Base-by-base conservation (phyloP, 2,888 invertebrate genomes). In the Belgica antarctica region DNA sequence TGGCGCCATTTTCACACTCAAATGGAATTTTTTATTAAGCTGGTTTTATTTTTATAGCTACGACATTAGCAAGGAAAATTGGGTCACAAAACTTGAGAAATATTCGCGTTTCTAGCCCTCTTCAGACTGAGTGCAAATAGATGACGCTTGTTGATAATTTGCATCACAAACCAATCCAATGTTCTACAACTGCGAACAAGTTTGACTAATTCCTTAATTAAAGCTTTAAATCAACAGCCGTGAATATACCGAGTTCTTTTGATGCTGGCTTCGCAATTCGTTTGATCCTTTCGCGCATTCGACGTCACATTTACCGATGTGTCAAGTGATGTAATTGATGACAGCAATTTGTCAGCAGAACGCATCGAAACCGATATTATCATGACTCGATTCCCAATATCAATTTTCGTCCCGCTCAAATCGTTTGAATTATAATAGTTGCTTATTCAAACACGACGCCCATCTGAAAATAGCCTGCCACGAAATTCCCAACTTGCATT, bases 1-100 rank as follows among this genome's bases (percentile, higher is more conserved):
- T 52, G 68, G 68, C 68, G 68, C 68, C 68, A 68, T 31, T 68
- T 68, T 62, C 34, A 62, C 31, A 34, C 19, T 28, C 31, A 28
- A 25, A 62, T 62, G 62, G 22, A 59, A 22, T 59, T 59, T 59
- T 27, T n/a, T 59, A 24, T 59, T 27, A 52, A 22, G 24, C 24
- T 52, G 4, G 17, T 3, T 52, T 5, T 10, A 12, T 52, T 52
- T 7, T 52, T 52, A 22, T 52, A 52, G 52, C 17, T 22, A 8
- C 17, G 52, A 22, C 24, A 7, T 52, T 22, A 22, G 24, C 8
- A 52, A 52, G 22, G 24, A 52, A 34, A 34, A 22, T 12, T 22
- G 17, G 52, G 52, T 52, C 52, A 41, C 41, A 24, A 22, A 52
- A 52, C 52, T 8, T 34, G 34, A 8, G 34, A 34, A 34, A 10